These are phyloP conservation scores for Oenanthe melanoleuca DNA, from an alignment of 2,113 vertebrate genomes.

Conservation along the genomic window DNA sequence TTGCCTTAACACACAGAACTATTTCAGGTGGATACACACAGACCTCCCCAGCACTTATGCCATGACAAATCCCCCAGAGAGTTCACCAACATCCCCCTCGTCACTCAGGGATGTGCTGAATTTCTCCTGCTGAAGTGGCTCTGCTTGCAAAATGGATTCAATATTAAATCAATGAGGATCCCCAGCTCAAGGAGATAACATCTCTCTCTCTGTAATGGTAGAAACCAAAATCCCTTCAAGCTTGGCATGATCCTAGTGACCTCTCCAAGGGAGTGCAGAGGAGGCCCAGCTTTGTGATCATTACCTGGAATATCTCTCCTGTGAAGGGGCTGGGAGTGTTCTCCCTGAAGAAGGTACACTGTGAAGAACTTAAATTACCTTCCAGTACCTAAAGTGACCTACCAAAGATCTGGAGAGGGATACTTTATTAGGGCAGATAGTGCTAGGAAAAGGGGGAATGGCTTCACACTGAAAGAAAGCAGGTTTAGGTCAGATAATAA, in stretches of 20 bases:
- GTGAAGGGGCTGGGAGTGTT: background rate
- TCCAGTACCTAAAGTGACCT: background rate
- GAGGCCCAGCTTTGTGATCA: background rate
- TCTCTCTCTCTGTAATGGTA: background rate
- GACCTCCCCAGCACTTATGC: background rate
- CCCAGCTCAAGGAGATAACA: background rate
- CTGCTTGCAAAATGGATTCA: background rate
- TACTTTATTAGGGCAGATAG: too few relatives aligned
- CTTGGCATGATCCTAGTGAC: background rate
- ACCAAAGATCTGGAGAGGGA: background rate
- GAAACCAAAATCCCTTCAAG: background rate
- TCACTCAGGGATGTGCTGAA: background rate
- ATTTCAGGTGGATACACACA: background rate
- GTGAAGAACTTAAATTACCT: background rate
- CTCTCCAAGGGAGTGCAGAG: background rate
- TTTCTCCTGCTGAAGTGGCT: background rate
- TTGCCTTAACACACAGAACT: background rate
- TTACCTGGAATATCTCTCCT: background rate
- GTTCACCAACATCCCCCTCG: background rate
- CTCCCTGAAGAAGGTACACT: background rate
- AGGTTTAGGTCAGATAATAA: background rate
- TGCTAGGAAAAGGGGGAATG: background rate
- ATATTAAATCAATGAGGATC: background rate
- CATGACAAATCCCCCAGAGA: background rate
- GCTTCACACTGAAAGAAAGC: background rate